Evolutionary conservation across 2,888 invertebrate genomes (phyloP).

Genomic region (Isotomurus palustris): DNA sequence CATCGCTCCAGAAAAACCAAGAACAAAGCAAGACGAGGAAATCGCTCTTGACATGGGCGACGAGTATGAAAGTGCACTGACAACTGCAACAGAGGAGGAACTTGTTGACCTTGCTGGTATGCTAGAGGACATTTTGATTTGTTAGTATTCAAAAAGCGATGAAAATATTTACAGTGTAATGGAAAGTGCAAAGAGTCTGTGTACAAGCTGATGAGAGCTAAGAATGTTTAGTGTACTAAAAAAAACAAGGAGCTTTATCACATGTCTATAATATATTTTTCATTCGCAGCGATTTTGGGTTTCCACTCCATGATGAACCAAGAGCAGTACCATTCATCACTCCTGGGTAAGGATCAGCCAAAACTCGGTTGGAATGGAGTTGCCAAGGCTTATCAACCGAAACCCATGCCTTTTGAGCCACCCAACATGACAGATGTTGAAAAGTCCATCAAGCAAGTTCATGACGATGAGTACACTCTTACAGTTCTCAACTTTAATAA

Average conservation of each 20-base stretch:
- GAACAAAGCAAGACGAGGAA: slow-evolving; percentile 81
- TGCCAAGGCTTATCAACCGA: slow-evolving; percentile 90
- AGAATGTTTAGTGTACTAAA: not conserved
- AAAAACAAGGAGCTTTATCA: too few relatives aligned
- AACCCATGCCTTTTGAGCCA: slow-evolving; percentile 88
- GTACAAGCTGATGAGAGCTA: too few relatives aligned
- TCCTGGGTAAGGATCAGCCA: slow-evolving; percentile 78
- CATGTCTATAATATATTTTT: slow-evolving; percentile 9
- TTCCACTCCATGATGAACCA: slow-evolving; percentile 99
- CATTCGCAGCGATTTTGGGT: slow-evolving; percentile 79
- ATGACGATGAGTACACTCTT: slow-evolving; percentile 79
- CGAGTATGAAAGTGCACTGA: slow-evolving; percentile 87
- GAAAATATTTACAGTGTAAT: not conserved
- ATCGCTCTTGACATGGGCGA: slow-evolving; percentile 89
- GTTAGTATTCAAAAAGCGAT: not conserved
- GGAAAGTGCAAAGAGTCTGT: not conserved
- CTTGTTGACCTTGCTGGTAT: slow-evolving; percentile 94
- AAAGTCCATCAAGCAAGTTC: slow-evolving; percentile 80
- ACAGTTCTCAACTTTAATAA: slow-evolving; percentile 98
- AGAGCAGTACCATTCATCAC: slow-evolving; percentile 80
- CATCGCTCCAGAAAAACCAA: slow-evolving; percentile 65
- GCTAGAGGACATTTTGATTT: not conserved
- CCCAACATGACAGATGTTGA: slow-evolving; percentile 96
- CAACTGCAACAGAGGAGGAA: slow-evolving; percentile 85
- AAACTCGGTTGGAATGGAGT: slow-evolving; percentile 75